phyloP scores from a whole-genome alignment of 2,888 invertebrate genomes.

The Apamea monoglypha region DNA sequence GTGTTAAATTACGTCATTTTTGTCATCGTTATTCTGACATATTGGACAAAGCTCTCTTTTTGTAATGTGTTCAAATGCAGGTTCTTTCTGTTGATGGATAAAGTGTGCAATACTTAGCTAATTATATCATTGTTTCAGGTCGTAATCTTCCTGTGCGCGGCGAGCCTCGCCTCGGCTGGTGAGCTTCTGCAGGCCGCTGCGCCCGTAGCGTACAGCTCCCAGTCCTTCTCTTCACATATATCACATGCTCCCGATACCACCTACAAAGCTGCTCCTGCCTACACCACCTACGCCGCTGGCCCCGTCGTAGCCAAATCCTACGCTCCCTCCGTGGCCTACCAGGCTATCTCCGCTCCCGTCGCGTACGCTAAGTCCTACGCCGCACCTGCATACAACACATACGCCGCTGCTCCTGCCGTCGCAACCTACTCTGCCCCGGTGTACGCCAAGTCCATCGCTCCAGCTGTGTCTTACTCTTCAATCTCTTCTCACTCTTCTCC shows the following conservation, averaged over 20 bases:
- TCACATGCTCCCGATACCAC: constrained; percentile 63
- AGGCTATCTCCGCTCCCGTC: constrained; percentile 77
- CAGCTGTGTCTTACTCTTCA: constrained; percentile 75
- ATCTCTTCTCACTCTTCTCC: constrained; percentile 83
- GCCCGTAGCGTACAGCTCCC: constrained; percentile 78
- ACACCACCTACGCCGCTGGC: constrained; percentile 77
- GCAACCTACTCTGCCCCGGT: constrained; percentile 71
- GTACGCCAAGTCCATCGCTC: constrained; percentile 81
- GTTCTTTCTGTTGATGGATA: background rate
- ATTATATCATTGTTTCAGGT: constrained; percentile 75
- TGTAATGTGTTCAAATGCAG: background rate
- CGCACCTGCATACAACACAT: constrained; percentile 69
- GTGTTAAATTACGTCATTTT: background rate
- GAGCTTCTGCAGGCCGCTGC: constrained; percentile 83
- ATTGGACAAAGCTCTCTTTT: background rate
- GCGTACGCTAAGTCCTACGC: constrained; percentile 73
- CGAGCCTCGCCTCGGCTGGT: constrained; percentile 91
- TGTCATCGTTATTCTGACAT: background rate
- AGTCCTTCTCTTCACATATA: constrained; percentile 59
- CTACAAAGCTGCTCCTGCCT: constrained; percentile 31
- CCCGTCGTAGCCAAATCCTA: constrained; percentile 74
- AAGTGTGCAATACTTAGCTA: background rate
- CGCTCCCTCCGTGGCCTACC: constrained; percentile 75
- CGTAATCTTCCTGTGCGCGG: constrained; percentile 89
- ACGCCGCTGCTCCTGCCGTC: constrained; percentile 75